Evolutionary conservation across 2,113 vertebrate genomes (phyloP), one percentile per base, ranked within the genome.

Genomic region (Erinaceus europaeus): DNA sequence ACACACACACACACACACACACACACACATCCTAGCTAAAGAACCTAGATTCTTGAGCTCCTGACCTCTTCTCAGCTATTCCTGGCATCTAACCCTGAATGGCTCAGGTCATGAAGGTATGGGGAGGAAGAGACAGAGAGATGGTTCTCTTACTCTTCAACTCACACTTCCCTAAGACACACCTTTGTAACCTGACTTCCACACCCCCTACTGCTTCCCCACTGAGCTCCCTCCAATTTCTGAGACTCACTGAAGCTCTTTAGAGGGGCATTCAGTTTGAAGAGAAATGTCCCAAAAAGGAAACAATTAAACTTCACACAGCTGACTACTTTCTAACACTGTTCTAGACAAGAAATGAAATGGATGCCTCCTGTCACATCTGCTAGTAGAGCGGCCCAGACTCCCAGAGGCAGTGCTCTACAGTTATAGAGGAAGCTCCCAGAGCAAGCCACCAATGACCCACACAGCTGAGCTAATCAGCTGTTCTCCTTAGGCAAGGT

Each of bases 301-400:
- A 52, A 88, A 84, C 1, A 23, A 5, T 88, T 81, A 67, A 89
- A 50, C 57, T 95, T n/a, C 91, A 61, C 84, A 55, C 23, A 73
- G n/a, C 3, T 21, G 72, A 94, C 2, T 80, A 7, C 5, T 90
- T 89, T 82, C 53, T 53, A 83, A 68, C 82, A 80, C 61, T 86
- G 90, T 75, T 93, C 20, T 36, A 18, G 23, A 29, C 73, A 80
- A 59, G 36, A 90, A 91, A 88, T 69, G 0, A 83, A 92, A 87
- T 94, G 34, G 0, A 53, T 72, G 89, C 90, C 86, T 95, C 55
- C 89, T 88, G 25, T 83, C 79, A 84, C 42, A 84, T 82, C 87
- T 94, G 69, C 46, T 44, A 68, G 88, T 48, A 38, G 18, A 91
- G 89, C 21, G 86, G 64, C 69, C 2, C 44, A 48, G 64, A 69